phyloP scores from a whole-genome alignment of 2,888 invertebrate species.

The Candidula unifasciata region DNA sequence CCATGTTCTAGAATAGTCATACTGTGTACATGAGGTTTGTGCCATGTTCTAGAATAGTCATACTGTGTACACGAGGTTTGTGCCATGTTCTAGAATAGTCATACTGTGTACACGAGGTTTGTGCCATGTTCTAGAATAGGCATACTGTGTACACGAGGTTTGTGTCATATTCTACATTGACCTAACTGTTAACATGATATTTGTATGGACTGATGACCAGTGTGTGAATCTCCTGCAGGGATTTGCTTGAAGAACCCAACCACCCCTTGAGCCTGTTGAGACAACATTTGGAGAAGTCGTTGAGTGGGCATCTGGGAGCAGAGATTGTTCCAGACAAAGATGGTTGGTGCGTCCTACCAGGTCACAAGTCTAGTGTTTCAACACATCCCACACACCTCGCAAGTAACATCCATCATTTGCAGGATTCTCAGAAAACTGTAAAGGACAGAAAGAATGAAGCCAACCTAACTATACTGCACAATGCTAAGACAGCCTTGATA shows the following conservation, averaged over 20 bases:
- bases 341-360: slow-evolving; percentile 21
- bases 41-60: no score
- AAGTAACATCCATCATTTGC: not conserved
- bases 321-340: not conserved
- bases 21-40: no score
- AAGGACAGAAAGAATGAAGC: slow-evolving; percentile 39
- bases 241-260: slow-evolving; percentile 41
- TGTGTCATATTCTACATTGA: no score
- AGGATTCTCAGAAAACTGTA: not conserved
- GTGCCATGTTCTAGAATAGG: no score
- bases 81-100: no score
- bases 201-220: no score
- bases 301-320: not conserved
- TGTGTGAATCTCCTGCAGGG: slow-evolving; percentile 35
- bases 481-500: slow-evolving; percentile 5
- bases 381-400: not conserved
- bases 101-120: no score
- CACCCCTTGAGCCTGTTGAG: slow-evolving; percentile 43
- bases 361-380: slow-evolving; percentile 32
- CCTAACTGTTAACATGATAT: no score
- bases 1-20: no score
- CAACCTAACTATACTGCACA: not conserved
- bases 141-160: no score
- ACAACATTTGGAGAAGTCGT: slow-evolving; percentile 11
- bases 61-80: no score